Evolutionary conservation across 2,888 invertebrate genomes (phyloP).

Genomic region (Argyresthia goedartella): DNA sequence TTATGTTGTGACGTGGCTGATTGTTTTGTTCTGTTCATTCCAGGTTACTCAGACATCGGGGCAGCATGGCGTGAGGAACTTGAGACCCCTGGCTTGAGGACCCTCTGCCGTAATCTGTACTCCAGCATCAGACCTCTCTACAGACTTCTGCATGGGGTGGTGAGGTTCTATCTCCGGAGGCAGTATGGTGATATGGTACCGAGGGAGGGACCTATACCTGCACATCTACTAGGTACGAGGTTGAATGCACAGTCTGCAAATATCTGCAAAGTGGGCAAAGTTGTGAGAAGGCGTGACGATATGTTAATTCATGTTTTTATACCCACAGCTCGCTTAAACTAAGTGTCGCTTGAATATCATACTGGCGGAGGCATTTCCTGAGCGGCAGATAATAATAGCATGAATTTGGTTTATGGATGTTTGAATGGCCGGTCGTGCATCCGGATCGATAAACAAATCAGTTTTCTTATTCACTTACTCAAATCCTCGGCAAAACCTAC

Average conservation of each 20-base stretch:
- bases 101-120: slow-evolving; percentile 65
- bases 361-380: too few species aligned
- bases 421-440: too few species aligned
- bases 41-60: slow-evolving; percentile 75
- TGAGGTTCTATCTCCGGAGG: slow-evolving; percentile 70
- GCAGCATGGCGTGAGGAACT: slow-evolving; percentile 75
- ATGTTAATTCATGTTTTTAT: too few species aligned
- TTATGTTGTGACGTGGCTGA: too few species aligned
- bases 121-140: slow-evolving; percentile 74
- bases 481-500: too few species aligned
- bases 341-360: too few species aligned
- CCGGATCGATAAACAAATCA: background rate
- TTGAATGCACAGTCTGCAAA: background rate
- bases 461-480: background rate
- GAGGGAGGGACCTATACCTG: slow-evolving; percentile 72
- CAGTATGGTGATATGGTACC: slow-evolving; percentile 69
- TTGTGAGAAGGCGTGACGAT: too few species aligned
- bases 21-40: slow-evolving; percentile 3
- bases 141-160: slow-evolving; percentile 78
- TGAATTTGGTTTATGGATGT: too few species aligned
- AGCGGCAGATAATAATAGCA: too few species aligned
- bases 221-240: slow-evolving; percentile 74
- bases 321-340: too few species aligned
- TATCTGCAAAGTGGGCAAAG: too few species aligned
- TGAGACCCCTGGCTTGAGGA: slow-evolving; percentile 70